Percentiles rank a stretch among this genome's conserved stretches.
Evolutionary conservation across 2,888 invertebrate genomes (phyloP).

Genomic region (Alloscopus bannaensis): DNA sequence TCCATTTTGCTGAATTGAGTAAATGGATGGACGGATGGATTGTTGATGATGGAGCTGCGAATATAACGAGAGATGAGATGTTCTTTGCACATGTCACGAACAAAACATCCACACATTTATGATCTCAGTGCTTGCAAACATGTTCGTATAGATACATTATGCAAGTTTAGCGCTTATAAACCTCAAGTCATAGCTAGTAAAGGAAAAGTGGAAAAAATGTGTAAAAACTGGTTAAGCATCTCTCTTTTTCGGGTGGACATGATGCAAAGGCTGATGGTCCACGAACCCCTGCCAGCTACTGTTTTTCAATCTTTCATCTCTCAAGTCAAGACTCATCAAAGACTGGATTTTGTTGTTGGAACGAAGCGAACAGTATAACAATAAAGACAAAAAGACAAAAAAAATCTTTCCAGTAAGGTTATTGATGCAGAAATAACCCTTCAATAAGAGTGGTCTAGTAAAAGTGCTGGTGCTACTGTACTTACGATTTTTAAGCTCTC

Average conservation of each 20-base stretch:
- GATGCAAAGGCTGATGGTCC: constrained; percentile 31
- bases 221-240: constrained; percentile 52
- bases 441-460: constrained; percentile 5
- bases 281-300: constrained; percentile 60
- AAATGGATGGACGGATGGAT: background rate
- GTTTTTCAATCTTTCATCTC: constrained; percentile 58
- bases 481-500: constrained; percentile 14
- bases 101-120: background rate
- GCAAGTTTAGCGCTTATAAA: background rate
- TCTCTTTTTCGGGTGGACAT: constrained; percentile 19
- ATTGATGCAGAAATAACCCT: constrained; percentile 60
- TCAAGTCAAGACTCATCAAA: constrained; percentile 56
- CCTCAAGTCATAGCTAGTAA: background rate
- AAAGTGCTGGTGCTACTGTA: constrained; percentile 46
- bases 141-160: background rate
- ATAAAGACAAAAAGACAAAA: constrained; percentile 22
- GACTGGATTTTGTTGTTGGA: constrained; percentile 38
- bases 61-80: constrained; percentile 24
- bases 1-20: constrained; percentile 9
- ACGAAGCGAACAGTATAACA: constrained; percentile 4
- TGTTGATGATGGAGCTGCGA: background rate
- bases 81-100: constrained; percentile 55
- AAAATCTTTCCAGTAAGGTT: constrained; percentile 43
- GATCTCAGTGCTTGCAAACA: background rate
- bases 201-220: constrained; percentile 7